Conservation (phyloP, 2,888 invertebrate genomes). For the Plebejus argus region DNA sequence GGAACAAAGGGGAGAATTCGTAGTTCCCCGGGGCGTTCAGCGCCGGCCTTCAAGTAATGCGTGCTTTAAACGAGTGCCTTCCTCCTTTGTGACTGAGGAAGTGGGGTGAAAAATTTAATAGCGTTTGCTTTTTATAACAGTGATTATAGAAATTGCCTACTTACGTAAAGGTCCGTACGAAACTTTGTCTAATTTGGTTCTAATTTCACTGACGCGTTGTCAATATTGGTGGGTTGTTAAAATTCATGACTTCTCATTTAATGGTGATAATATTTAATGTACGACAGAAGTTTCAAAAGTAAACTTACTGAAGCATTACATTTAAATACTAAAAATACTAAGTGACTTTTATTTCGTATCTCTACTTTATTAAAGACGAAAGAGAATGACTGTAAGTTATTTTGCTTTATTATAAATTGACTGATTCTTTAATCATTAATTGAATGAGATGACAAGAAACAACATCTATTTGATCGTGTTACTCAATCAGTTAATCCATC, state of each 20-base stretch:
- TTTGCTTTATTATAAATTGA: no score
- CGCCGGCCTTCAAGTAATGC: conserved; percentile 16
- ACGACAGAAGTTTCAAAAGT: no score
- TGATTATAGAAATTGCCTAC: not conserved
- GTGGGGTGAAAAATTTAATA: conserved; percentile 13
- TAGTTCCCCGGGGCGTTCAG: not conserved
- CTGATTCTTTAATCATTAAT: not conserved
- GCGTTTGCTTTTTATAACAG: conserved; percentile 13
- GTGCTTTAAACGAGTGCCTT: conserved; percentile 20
- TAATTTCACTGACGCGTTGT: no score
- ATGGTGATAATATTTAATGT: no score
- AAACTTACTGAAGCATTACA: no score
- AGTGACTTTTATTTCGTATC: no score
- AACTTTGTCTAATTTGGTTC: no score
- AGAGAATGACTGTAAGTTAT: no score
- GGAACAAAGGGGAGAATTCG: conserved; percentile 16
- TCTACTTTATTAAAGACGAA: no score
- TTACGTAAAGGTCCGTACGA: not conserved
- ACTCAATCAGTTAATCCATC: not conserved
- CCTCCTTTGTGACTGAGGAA: conserved; percentile 1
- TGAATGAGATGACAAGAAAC: not conserved
- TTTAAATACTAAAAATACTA: no score
- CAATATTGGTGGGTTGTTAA: no score
- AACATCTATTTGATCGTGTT: not conserved
- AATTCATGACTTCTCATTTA: no score